Conservation (phyloP, 2,113 vertebrate genomes). For the Garra rufa region DNA sequence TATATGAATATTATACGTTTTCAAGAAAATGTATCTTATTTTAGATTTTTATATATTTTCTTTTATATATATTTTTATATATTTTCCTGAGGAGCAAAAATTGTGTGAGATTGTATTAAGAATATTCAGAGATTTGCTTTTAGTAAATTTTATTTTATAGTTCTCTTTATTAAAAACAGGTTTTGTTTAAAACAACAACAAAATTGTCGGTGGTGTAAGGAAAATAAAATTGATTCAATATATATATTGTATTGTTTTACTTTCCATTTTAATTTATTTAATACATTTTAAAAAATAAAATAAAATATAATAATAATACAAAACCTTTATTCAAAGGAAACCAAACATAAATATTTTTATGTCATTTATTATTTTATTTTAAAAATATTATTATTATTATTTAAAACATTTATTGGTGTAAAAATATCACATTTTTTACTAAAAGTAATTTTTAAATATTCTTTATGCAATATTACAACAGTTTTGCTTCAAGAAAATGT, state of each 20-base stretch:
- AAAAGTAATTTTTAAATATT: neutral
- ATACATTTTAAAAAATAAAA: too few species aligned
- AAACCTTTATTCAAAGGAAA: neutral
- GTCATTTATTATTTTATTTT: too few species aligned
- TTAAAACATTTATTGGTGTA: too few species aligned
- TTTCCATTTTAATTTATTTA: too few species aligned
- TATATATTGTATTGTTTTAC: too few species aligned
- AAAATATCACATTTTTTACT: too few species aligned
- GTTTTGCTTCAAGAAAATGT: neutral
- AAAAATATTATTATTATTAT: too few species aligned
- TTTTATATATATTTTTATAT: too few species aligned
- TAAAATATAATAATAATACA: neutral
- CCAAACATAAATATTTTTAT: neutral
- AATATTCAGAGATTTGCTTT: neutral
- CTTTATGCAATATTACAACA: neutral
- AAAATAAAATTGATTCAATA: too few species aligned
- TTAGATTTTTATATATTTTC: neutral
- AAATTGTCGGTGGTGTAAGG: neutral
- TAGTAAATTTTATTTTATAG: too few species aligned
- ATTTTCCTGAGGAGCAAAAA: neutral
- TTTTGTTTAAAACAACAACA: neutral
- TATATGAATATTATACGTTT: neutral
- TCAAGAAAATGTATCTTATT: neutral
- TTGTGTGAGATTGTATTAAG: neutral
- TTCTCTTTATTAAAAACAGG: neutral